These are phyloP conservation scores for Lasaia peninsularis DNA, from an alignment of 1,140 invertebrate genomes.

Conservation along the genomic window DNA sequence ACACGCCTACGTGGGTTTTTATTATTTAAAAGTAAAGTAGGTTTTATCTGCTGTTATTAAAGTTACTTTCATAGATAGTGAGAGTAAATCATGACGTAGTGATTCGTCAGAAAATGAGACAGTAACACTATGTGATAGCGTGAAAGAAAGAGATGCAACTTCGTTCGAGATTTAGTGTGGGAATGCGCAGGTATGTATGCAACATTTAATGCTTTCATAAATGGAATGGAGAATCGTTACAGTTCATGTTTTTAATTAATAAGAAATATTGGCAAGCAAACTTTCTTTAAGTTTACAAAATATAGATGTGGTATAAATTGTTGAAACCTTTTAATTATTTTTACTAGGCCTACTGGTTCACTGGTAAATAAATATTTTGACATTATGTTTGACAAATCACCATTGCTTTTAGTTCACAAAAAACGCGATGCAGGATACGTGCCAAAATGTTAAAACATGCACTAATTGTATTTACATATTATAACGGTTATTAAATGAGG, in stretches of 20 bases:
- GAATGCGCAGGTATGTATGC: constrained; percentile 54
- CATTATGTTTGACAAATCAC: too few relatives aligned
- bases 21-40: too few relatives aligned
- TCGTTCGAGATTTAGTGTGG: constrained; percentile 18
- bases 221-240: neutral
- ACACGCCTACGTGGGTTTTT: too few relatives aligned
- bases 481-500: too few relatives aligned
- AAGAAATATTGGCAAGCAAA: too few relatives aligned
- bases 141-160: constrained; percentile 13
- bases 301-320: neutral
- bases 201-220: constrained; percentile 28
- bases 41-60: neutral
- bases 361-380: too few relatives aligned
- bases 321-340: too few relatives aligned
- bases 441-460: too few relatives aligned
- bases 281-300: neutral
- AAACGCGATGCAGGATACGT: too few relatives aligned
- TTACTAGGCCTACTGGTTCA: too few relatives aligned
- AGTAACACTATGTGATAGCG: constrained; percentile 1
- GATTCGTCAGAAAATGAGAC: constrained; percentile 31
- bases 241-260: neutral
- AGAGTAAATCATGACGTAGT: constrained; percentile 15
- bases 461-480: too few relatives aligned
- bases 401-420: too few relatives aligned
- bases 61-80: constrained; percentile 8